A percentile compares a stretch with the other conserved stretches of the same genome.
Conservation (phyloP, 2,888 invertebrate species). For the Andrena hattorfiana region DNA sequence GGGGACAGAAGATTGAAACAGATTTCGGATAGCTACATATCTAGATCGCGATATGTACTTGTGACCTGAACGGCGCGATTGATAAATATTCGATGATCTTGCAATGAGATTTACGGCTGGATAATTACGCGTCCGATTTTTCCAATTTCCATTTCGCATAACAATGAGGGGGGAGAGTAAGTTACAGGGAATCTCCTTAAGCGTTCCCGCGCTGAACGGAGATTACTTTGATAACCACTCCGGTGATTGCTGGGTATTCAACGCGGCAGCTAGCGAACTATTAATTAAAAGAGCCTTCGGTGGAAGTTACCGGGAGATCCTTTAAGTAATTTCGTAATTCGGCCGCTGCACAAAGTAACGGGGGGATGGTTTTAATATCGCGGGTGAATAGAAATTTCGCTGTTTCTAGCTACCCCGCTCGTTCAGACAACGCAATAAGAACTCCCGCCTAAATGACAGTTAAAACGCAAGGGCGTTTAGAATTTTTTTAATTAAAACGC, state of each 20-base stretch:
- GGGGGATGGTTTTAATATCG: constrained; percentile 52
- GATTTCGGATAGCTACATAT: constrained; percentile 15
- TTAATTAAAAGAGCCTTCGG: constrained; percentile 61
- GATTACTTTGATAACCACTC: constrained; percentile 64
- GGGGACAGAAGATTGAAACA: constrained; percentile 1
- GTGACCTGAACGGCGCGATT: constrained; percentile 29
- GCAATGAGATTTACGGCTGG: constrained; percentile 10
- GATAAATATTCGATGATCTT: background rate
- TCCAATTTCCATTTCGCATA: constrained; percentile 24
- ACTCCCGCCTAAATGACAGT: constrained; percentile 1
- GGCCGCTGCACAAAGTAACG: constrained; percentile 39
- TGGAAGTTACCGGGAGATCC: constrained; percentile 50
- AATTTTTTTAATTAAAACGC: constrained; percentile 43
- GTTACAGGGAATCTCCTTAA: constrained; percentile 40
- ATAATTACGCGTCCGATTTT: constrained; percentile 24
- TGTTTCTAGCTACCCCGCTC: constrained; percentile 32
- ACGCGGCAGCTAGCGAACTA: constrained; percentile 48
- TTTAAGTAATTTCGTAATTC: constrained; percentile 66
- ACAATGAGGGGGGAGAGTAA: constrained; percentile 14
- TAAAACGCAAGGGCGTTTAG: constrained; percentile 2
- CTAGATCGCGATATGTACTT: constrained; percentile 7
- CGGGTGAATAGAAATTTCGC: constrained; percentile 56
- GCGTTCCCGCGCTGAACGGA: constrained; percentile 35
- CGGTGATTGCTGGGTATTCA: constrained; percentile 61
- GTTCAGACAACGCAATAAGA: constrained; percentile 18